phyloP scores from a whole-genome alignment of 2,113 vertebrate genomes.

The Chaetops frenatus region DNA sequence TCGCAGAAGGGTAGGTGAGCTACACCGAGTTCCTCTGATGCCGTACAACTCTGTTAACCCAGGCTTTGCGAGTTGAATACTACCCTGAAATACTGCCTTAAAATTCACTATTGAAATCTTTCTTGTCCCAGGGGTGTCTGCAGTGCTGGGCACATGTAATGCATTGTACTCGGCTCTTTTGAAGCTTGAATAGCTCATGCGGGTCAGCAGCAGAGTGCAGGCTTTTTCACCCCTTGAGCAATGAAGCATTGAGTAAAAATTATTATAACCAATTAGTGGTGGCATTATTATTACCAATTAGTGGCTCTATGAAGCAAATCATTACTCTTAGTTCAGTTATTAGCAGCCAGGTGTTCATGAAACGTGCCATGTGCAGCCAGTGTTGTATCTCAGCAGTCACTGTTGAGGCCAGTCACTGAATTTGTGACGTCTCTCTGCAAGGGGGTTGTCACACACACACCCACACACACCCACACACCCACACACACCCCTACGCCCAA shows the following conservation, averaged over 20 bases:
- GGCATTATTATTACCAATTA: conserved; percentile 52
- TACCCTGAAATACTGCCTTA: not conserved
- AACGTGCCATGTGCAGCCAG: not conserved
- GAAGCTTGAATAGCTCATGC: not conserved
- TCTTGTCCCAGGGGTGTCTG: not conserved
- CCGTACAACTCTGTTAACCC: not conserved
- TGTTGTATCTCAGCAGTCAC: not conserved
- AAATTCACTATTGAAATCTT: not conserved
- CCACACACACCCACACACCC: too few species aligned
- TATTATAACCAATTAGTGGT: conserved; percentile 48
- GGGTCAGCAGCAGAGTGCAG: not conserved
- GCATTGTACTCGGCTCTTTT: not conserved
- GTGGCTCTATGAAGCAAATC: conserved; percentile 32
- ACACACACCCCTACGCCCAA: too few species aligned
- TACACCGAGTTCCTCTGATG: accelerated
- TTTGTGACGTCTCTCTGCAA: not conserved
- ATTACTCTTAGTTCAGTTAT: conserved; percentile 34
- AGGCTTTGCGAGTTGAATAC: not conserved
- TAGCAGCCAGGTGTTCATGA: conserved; percentile 40
- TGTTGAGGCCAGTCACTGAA: accelerated
- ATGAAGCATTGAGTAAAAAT: conserved; percentile 40
- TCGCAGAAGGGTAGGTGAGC: not conserved
- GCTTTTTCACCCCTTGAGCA: conserved; percentile 36
- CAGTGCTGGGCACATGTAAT: not conserved
- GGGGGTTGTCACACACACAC: not conserved